These are phyloP conservation scores for Seriola rivoliana DNA, from an alignment of 2,113 vertebrate species.

Conservation along the genomic window DNA sequence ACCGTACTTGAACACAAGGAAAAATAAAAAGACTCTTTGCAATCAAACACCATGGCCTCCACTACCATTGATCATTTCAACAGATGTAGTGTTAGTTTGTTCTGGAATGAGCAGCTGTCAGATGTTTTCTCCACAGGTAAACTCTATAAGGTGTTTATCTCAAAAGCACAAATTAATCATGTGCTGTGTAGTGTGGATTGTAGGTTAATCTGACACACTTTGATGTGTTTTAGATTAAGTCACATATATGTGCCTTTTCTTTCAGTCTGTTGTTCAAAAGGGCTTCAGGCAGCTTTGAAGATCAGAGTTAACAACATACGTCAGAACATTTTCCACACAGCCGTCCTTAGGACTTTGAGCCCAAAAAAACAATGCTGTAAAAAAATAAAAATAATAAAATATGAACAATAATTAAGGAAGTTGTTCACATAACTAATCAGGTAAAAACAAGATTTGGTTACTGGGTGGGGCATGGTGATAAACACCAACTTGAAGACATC, in stretches of 20 bases:
- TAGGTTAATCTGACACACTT: constrained; percentile 30
- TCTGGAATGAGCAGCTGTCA: neutral
- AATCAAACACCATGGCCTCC: constrained; percentile 73
- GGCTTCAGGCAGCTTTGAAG: constrained; percentile 36
- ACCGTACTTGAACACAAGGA: constrained; percentile 85
- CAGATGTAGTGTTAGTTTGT: neutral
- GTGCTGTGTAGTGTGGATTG: neutral
- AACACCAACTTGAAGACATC: neutral
- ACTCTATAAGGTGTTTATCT: neutral
- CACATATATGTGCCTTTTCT: constrained; percentile 11
- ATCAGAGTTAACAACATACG: constrained; percentile 18
- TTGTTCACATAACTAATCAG: neutral
- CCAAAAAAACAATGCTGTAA: neutral
- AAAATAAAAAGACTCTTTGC: constrained; percentile 87
- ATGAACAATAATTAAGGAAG: neutral
- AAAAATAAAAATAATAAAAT: neutral
- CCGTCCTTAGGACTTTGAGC: neutral
- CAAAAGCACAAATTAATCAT: neutral
- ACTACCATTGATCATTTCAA: constrained; percentile 28
- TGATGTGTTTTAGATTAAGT: constrained; percentile 37
- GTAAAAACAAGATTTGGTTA: neutral
- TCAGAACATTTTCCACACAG: constrained; percentile 9
- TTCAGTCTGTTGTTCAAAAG: constrained; percentile 32
- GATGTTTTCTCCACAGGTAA: neutral
- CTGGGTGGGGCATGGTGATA: neutral